These are phyloP conservation scores for Phycodurus eques DNA, from an alignment of 2,113 vertebrate genomes.

Conservation along the genomic window DNA sequence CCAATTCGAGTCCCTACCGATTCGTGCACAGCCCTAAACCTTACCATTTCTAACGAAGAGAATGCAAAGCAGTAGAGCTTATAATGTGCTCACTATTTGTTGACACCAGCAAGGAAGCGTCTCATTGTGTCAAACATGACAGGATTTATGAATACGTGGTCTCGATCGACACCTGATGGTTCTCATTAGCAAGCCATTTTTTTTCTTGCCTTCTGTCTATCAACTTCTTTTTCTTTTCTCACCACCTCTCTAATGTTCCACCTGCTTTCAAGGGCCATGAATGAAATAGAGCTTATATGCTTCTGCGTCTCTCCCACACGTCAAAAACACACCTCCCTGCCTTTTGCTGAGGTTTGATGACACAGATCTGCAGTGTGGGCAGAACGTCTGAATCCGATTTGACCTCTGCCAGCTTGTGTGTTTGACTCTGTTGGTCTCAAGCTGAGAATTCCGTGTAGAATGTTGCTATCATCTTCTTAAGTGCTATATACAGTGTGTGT, in stretches of 20 bases:
- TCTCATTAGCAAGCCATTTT: neutral
- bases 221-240: neutral
- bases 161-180: constrained; percentile 6
- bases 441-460: constrained; percentile 26
- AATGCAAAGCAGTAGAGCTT: too few species aligned
- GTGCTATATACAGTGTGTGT: neutral
- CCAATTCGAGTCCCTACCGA: too few species aligned
- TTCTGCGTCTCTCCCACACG: constrained; percentile 48
- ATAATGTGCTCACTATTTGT: too few species aligned
- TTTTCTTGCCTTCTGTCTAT: constrained; percentile 1
- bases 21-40: too few species aligned
- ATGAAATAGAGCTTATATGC: constrained; percentile 32
- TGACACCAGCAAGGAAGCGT: neutral
- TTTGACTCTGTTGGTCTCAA: constrained; percentile 35
- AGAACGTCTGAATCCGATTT: constrained; percentile 56
- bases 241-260: constrained; percentile 9
- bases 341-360: constrained; percentile 36
- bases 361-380: constrained; percentile 61
- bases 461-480: neutral
- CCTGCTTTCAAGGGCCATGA: constrained; percentile 30
- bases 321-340: constrained; percentile 21
- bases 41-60: too few species aligned
- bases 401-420: constrained; percentile 55
- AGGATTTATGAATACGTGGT: constrained; percentile 12
- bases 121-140: constrained; percentile 14